A percentile compares a stretch with the other conserved stretches of the same genome.
Conservation (phyloP, 2,888 invertebrate genomes). For the Steinernema hermaphroditum region DNA sequence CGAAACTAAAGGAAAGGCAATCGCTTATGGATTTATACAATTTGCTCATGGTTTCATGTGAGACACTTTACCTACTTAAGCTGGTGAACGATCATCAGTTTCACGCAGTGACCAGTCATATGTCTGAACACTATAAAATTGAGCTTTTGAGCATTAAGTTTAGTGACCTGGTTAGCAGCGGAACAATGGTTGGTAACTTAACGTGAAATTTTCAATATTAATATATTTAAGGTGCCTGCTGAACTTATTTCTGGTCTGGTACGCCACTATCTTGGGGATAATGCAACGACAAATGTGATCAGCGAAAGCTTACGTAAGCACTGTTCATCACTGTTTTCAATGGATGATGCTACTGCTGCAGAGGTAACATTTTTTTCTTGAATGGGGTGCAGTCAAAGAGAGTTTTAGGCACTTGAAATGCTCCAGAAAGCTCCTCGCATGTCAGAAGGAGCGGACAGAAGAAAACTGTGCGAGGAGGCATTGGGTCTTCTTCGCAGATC, state of each 20-base stretch:
- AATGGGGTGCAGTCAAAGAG: not conserved
- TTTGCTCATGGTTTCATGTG: slow-evolving; percentile 76
- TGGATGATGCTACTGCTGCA: slow-evolving; percentile 92
- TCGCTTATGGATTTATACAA: slow-evolving; percentile 68
- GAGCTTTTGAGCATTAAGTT: slow-evolving; percentile 37
- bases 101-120: slow-evolving; percentile 73
- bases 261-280: slow-evolving; percentile 86
- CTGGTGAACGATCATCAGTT: slow-evolving; percentile 89
- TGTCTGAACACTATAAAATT: slow-evolving; percentile 53
- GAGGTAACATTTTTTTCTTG: slow-evolving; percentile 73
- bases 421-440: slow-evolving; percentile 47
- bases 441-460: slow-evolving; percentile 40
- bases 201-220: not conserved
- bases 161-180: slow-evolving; percentile 47
- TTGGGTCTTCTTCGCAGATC: slow-evolving; percentile 50
- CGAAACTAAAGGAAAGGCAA: slow-evolving; percentile 42
- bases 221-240: slow-evolving; percentile 68
- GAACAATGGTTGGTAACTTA: not conserved
- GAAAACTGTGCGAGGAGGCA: slow-evolving; percentile 47
- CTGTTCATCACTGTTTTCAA: slow-evolving; percentile 88
- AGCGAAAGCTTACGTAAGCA: slow-evolving; percentile 83
- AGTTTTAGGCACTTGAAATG: slow-evolving; percentile 45
- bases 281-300: slow-evolving; percentile 89
- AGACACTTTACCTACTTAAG: slow-evolving; percentile 89
- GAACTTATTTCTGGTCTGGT: slow-evolving; percentile 82